A percentile compares a stretch with the other conserved stretches of the same genome.
These are phyloP conservation scores for Lacanobia oleracea DNA, from an alignment of 2,888 invertebrate species.

Conservation along the genomic window DNA sequence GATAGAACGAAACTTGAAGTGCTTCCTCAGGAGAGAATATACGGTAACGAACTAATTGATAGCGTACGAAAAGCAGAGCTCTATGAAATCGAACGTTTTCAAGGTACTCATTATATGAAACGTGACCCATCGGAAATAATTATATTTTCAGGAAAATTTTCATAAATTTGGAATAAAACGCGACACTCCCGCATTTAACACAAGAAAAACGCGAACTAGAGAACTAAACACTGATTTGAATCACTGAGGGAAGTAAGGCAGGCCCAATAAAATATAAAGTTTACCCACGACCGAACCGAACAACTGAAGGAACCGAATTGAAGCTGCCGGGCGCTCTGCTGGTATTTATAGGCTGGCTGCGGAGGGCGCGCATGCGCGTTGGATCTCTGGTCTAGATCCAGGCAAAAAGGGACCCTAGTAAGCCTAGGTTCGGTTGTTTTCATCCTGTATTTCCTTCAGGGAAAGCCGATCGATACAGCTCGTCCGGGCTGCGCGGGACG, in stretches of 20 bases:
- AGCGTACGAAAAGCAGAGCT: constrained; percentile 11
- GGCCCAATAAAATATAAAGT: not conserved
- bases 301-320: constrained; percentile 45
- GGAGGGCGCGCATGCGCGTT: constrained; percentile 29
- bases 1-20: constrained; percentile 1
- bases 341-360: not conserved
- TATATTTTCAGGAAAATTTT: not conserved
- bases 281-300: constrained; percentile 34
- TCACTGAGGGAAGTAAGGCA: not conserved
- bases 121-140: constrained; percentile 19
- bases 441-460: constrained; percentile 5
- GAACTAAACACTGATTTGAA: constrained; percentile 11
- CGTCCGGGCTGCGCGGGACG: constrained; percentile 9
- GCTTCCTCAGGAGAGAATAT: constrained; percentile 23
- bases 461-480: constrained; percentile 30
- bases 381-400: constrained; percentile 7
- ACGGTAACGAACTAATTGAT: constrained; percentile 15
- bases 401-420: constrained; percentile 39
- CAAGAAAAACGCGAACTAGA: constrained; percentile 8
- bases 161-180: not conserved
- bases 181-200: not conserved
- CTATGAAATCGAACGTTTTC: constrained; percentile 4
- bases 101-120: constrained; percentile 11
- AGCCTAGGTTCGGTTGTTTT: constrained; percentile 35
- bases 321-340: not conserved